Evolutionary conservation across 2,797 vertebrate genomes (phyloP), one percentile per base, ranked within the genome.

Genomic region (Enteromius argenteus): DNA sequence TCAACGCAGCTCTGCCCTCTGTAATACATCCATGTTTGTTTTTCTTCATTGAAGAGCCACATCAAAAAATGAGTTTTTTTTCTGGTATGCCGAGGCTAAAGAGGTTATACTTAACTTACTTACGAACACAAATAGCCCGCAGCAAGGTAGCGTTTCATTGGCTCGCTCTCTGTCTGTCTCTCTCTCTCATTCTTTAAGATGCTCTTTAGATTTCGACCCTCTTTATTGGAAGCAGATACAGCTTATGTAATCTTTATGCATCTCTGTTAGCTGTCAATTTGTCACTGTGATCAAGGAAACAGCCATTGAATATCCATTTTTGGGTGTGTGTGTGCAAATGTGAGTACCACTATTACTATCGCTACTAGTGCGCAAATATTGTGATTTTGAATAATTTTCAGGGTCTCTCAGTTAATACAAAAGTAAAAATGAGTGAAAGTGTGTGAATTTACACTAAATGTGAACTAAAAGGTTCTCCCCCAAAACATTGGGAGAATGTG

Each of bases 71-170:
- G 49, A 77, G 32, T 32, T 94, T 94, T 53, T 58, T 96, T 95
- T 95, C 91, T 95, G 95, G 95, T 94, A 96, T 96, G 94, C 91
- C 89, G 88, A 92, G 91, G 88, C 95, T 96, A 96, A 96, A 93
- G 95, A 95, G 95, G 96, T 96, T 97, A 96, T 94, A 92, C 94
- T 96, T 97, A 96, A 96, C 95, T 96, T 95, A 95, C 96, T 96
- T 96, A 95, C 95, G 95, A 96, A 96, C 95, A 94, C 94, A 96
- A 97, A 97, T 94, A 97, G 95, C 96, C 95, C 92, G 88, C 88
- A 93, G 96, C 85, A 42, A 92, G 92, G 89, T 91, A 80, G 64
- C 27, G 83, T 86, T 73, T 66, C 79, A 86, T 37, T 30, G 79
- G 72, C 79, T 53, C 44, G 8, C 68, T 74, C 15, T 51, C 32